Evolutionary conservation across 2,797 vertebrate species (phyloP).

Genomic region (Anabacerthia variegaticeps): DNA sequence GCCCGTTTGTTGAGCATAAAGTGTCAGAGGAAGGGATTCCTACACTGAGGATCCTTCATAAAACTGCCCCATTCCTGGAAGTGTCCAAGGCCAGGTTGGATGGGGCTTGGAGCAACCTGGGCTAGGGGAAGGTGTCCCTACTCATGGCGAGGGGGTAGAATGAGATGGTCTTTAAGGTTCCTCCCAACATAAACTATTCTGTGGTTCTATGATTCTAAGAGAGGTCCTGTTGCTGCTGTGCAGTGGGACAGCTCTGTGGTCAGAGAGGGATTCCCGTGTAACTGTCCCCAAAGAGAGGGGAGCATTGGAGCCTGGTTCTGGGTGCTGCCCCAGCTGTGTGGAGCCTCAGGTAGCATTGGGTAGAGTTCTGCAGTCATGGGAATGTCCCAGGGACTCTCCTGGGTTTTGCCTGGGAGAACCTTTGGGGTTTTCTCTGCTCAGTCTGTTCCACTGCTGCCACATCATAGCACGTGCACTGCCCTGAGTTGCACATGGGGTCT

Average conservation of each 20-base stretch:
- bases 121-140: background rate
- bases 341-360: background rate
- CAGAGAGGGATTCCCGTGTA: background rate
- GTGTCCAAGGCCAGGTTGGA: background rate
- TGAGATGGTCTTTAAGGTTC: background rate
- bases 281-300: background rate
- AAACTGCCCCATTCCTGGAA: background rate
- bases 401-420: background rate
- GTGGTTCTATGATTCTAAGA: background rate
- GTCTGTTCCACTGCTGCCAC: accelerated
- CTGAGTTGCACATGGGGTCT: background rate
- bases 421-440: background rate
- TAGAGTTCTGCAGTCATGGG: background rate
- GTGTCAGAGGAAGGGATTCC: background rate
- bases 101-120: background rate
- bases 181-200: background rate
- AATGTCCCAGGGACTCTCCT: background rate
- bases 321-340: background rate
- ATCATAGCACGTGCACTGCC: accelerated
- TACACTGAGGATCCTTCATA: background rate
- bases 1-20: background rate
- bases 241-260: accelerated
- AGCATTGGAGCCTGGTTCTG: background rate
- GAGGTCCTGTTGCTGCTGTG: background rate
- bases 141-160: background rate